Evolutionary conservation across 2,888 invertebrate genomes (phyloP).

Genomic region (Labia minor): DNA sequence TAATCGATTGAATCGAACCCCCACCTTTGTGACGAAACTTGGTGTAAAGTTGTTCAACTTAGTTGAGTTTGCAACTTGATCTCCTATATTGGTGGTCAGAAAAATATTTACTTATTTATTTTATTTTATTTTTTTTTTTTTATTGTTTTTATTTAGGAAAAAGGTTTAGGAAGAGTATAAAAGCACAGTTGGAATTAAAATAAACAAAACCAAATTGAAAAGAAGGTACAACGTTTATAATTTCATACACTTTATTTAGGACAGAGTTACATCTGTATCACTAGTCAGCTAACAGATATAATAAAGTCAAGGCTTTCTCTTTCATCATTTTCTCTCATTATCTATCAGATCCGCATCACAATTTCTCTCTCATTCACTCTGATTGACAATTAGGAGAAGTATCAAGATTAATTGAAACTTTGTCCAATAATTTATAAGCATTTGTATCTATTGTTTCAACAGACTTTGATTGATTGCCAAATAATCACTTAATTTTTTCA

Average conservation of each 20-base stretch:
- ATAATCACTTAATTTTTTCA: neutral
- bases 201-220: too few relatives aligned
- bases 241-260: neutral
- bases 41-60: too few relatives aligned
- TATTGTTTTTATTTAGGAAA: too few relatives aligned
- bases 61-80: too few relatives aligned
- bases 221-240: too few relatives aligned
- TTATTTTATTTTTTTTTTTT: too few relatives aligned
- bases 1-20: too few relatives aligned
- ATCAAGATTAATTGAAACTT: slow-evolving; percentile 13
- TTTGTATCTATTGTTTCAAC: slow-evolving; percentile 13
- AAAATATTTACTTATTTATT: too few relatives aligned
- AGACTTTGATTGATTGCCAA: slow-evolving; percentile 13
- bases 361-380: neutral
- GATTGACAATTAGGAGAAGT: slow-evolving; percentile 1
- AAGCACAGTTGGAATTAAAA: too few relatives aligned
- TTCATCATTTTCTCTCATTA: neutral
- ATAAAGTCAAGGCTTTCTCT: neutral
- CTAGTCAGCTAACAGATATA: slow-evolving; percentile 1
- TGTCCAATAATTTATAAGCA: neutral
- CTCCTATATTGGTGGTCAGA: too few relatives aligned
- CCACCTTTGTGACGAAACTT: too few relatives aligned
- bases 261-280: neutral
- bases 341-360: neutral
- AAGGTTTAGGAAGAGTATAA: too few relatives aligned